Evolutionary conservation across 2,888 invertebrate species (phyloP).

Genomic region (Erebia aethiops): DNA sequence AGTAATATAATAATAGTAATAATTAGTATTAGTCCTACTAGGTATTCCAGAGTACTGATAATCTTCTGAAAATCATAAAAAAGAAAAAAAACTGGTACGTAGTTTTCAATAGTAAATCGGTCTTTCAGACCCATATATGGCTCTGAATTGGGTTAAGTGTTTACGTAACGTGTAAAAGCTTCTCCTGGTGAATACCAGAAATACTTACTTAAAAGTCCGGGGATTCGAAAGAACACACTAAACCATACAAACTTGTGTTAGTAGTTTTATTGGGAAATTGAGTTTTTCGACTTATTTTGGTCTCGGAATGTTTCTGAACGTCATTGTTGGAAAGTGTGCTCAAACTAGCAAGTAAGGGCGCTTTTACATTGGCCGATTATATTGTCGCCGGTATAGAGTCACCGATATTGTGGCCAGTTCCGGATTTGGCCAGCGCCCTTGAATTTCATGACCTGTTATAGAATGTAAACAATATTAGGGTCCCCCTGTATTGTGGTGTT

Average conservation of each 20-base stretch:
- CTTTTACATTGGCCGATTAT: too few relatives aligned
- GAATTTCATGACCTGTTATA: too few relatives aligned
- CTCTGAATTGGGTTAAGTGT: background rate
- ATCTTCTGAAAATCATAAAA: too few relatives aligned
- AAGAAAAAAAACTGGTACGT: too few relatives aligned
- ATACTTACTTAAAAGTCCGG: background rate
- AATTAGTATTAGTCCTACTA: too few relatives aligned
- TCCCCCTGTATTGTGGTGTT: too few relatives aligned
- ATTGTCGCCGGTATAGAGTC: too few relatives aligned
- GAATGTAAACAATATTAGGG: too few relatives aligned
- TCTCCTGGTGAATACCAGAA: slow-evolving; percentile 6
- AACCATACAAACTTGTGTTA: slow-evolving; percentile 26
- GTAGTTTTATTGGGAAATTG: slow-evolving; percentile 37
- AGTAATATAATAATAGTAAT: too few relatives aligned
- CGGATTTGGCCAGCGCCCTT: too few relatives aligned
- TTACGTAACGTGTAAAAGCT: slow-evolving; percentile 13
- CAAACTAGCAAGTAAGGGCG: slow-evolving; percentile 8
- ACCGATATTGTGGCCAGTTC: too few relatives aligned
- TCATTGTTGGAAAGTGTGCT: slow-evolving; percentile 29
- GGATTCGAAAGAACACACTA: slow-evolving; percentile 20
- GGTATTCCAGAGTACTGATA: too few relatives aligned
- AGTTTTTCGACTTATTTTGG: slow-evolving; percentile 34
- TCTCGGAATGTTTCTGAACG: slow-evolving; percentile 32
- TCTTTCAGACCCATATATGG: background rate
- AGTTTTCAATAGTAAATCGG: background rate